Conservation (phyloP, 1,140 invertebrate species). For the Aphelenchoides fujianensis region DNA sequence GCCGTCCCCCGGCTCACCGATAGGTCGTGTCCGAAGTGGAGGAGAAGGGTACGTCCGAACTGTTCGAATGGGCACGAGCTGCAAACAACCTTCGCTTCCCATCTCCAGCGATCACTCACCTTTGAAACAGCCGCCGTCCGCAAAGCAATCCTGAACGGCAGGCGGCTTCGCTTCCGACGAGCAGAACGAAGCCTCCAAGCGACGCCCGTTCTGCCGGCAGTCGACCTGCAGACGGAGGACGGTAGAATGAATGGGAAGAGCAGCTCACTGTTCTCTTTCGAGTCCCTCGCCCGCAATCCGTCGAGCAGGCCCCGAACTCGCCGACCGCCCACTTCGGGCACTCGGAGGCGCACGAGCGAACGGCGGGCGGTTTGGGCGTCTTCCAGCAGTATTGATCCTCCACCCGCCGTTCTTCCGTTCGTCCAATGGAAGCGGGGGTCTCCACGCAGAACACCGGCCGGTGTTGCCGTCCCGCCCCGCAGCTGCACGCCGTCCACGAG, state of each 20-base stretch:
- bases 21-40: background rate
- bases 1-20: background rate
- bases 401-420: conserved; percentile 40
- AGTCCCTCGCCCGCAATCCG: conserved; percentile 66
- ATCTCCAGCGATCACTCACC: background rate
- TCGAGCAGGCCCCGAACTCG: conserved; percentile 63
- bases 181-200: conserved; percentile 19
- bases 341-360: background rate
- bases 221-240: conserved; percentile 25
- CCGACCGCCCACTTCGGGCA: background rate
- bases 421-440: conserved; percentile 20
- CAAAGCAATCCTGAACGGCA: conserved; percentile 35
- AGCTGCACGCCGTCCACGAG: conserved; percentile 77
- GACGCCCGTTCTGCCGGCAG: conserved; percentile 26
- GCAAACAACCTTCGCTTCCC: background rate
- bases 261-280: conserved; percentile 62
- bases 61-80: background rate
- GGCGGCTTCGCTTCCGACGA: conserved; percentile 30
- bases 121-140: conserved; percentile 12
- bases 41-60: background rate
- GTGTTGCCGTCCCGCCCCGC: conserved; percentile 65
- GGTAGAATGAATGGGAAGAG: background rate
- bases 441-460: conserved; percentile 51
- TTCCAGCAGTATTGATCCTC: conserved; percentile 45
- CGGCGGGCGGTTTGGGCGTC: conserved; percentile 31